Base-by-base conservation (phyloP, 2,888 invertebrate species). In the Nomada fabriciana region DNA sequence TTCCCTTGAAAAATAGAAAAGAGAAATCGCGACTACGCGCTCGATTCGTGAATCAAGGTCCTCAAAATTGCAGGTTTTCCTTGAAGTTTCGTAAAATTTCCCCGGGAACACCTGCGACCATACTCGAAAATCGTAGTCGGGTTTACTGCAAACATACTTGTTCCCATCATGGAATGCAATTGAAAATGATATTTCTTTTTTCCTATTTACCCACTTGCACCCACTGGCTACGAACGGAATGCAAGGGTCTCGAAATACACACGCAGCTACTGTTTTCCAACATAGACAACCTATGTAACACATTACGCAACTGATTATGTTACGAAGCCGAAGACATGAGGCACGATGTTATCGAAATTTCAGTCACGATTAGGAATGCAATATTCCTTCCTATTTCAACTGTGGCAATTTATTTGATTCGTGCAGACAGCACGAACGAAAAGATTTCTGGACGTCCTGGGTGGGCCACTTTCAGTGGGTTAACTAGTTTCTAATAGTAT, bases 251-350 rank as follows among this genome's bases (percentile, higher is more conserved):
- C 11, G 36, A 23, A 9, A 18, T 18, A 69, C 13, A 47, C n/a
- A 20, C 42, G n/a, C 29, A 42, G 25, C 15, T 9, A 7, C 1
- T 43, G 18, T 36, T 71, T 53, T 72, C 61, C 36, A 52, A 68
- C n/a, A 64, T 64, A 57, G 15, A 11, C 20, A 29, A 67, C 5
- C 64, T 15, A 47, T 53, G 84, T 81, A 85, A 83, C 59, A 47
- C 5, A 53, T 83, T 85, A 64, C 70, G 43, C 63, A 85, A 85
- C 29, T 42, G 52, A 52, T 47, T 47, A 20, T 11, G 76, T 83
- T 81, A 82, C 84, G 68, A 81, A 81, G 76, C 64, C 64, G 50
- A 76, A 71, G 83, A 81, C 81, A 76, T 71, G 65, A 71, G 74
- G 70, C 72, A 78, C 78, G 64, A 23, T 36, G 36, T 20, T 36